Percentiles rank a stretch among this genome's conserved stretches.
Evolutionary conservation across 2,888 invertebrate species (phyloP).

Genomic region (Noctua comes): DNA sequence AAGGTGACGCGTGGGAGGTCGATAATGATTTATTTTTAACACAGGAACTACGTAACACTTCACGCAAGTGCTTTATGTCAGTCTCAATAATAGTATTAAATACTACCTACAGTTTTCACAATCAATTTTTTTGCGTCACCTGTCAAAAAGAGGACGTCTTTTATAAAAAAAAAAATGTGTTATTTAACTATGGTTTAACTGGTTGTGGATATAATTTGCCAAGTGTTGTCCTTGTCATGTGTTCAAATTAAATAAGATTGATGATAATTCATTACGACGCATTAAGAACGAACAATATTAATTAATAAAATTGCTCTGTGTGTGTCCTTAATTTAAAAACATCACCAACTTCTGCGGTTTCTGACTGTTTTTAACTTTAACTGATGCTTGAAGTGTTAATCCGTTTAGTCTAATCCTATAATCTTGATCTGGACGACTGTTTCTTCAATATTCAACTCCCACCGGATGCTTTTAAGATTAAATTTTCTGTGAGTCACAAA

Average conservation of each 20-base stretch:
- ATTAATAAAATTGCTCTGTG: slow-evolving; percentile 10
- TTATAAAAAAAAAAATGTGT: background rate
- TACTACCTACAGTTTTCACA: slow-evolving; percentile 28
- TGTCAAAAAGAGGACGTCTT: slow-evolving; percentile 20
- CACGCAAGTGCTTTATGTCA: slow-evolving; percentile 24
- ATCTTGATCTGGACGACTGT: background rate
- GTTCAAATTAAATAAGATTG: slow-evolving; percentile 48
- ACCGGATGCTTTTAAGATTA: background rate
- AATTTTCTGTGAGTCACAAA: background rate
- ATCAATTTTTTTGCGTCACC: slow-evolving; percentile 17
- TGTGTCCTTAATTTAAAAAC: slow-evolving; percentile 10
- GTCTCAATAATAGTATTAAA: slow-evolving; percentile 10
- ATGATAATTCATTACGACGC: slow-evolving; percentile 36
- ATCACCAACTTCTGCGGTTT: background rate
- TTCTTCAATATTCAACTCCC: background rate
- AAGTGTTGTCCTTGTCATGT: slow-evolving; percentile 27
- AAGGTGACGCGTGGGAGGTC: slow-evolving; percentile 59
- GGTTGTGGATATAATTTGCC: slow-evolving; percentile 14
- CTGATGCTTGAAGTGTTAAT: slow-evolving; percentile 18
- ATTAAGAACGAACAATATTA: slow-evolving; percentile 4
- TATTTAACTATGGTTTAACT: background rate
- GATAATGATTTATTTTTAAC: slow-evolving; percentile 43
- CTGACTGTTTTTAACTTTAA: background rate
- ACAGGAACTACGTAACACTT: slow-evolving; percentile 16
- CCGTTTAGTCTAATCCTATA: slow-evolving; percentile 15